Conservation (phyloP, 2,888 invertebrate species). For the Autographa gamma region DNA sequence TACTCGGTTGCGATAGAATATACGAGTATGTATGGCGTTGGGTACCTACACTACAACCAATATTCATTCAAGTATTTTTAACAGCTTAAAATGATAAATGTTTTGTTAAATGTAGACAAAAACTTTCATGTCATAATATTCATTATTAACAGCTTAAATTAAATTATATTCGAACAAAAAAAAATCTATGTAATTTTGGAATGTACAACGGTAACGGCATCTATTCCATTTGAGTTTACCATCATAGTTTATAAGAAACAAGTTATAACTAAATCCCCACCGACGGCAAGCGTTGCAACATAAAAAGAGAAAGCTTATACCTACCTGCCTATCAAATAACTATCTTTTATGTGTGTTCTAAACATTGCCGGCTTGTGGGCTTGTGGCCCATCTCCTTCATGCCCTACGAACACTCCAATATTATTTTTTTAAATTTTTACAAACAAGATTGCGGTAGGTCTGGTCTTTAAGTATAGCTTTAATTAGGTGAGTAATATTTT, state of each 20-base stretch:
- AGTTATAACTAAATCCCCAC: slow-evolving; percentile 35
- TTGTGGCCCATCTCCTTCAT: slow-evolving; percentile 30
- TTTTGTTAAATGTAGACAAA: too few species aligned
- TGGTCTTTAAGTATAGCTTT: background rate
- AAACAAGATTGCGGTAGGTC: background rate
- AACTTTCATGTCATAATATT: background rate
- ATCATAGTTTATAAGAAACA: slow-evolving; percentile 29
- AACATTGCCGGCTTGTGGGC: slow-evolving; percentile 30
- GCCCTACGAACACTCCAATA: slow-evolving; percentile 39
- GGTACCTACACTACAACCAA: too few species aligned
- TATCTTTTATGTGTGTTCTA: slow-evolving; percentile 37
- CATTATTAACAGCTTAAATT: background rate
- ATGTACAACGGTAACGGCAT: background rate
- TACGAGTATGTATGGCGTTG: too few species aligned
- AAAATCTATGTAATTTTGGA: background rate
- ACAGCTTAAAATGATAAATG: too few species aligned
- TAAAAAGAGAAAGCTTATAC: slow-evolving; percentile 58
- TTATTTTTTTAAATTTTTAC: background rate
- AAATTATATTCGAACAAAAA: background rate
- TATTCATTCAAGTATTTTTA: too few species aligned
- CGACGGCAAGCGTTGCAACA: slow-evolving; percentile 34
- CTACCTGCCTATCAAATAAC: slow-evolving; percentile 40
- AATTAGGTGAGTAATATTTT: too few species aligned
- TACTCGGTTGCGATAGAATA: too few species aligned
- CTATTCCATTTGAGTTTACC: slow-evolving; percentile 14